phyloP scores from a whole-genome alignment of 1,140 invertebrate species.

The Trissolcus basalis region DNA sequence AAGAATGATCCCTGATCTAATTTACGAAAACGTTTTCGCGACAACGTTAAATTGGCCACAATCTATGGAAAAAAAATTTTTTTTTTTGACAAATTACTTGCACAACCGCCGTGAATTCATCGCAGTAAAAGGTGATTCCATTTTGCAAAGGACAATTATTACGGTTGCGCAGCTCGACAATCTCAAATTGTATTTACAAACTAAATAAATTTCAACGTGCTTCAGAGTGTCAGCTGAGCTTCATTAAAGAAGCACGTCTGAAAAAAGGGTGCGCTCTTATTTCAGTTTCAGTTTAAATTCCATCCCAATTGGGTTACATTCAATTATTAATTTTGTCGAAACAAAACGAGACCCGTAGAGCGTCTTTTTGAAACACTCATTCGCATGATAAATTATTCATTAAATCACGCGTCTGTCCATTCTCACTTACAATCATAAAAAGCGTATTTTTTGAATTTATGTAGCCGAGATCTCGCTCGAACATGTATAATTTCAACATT shows the following conservation, averaged over 20 bases:
- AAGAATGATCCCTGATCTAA: too few species aligned
- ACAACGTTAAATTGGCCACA: too few species aligned
- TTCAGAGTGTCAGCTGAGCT: not conserved
- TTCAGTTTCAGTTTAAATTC: conserved; percentile 1
- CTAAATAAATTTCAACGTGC: not conserved
- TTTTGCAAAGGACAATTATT: too few species aligned
- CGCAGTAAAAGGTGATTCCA: too few species aligned
- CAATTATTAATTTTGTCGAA: not conserved
- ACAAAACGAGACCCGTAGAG: too few species aligned
- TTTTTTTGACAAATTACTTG: too few species aligned
- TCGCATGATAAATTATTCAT: conserved; percentile 6
- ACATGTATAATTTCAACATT: too few species aligned
- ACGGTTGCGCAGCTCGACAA: too few species aligned
- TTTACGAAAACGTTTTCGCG: too few species aligned
- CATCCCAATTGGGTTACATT: conserved; percentile 10
- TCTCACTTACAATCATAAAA: not conserved
- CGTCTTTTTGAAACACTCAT: not conserved
- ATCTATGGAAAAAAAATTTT: too few species aligned
- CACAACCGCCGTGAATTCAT: too few species aligned
- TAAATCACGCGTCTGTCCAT: not conserved
- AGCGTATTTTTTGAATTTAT: not conserved
- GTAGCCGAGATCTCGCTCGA: not conserved
- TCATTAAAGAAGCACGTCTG: not conserved
- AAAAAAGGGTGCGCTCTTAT: conserved; percentile 3
- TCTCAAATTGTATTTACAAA: not conserved